Evolutionary conservation across 2,888 invertebrate genomes (phyloP).

Genomic region (Eupithecia abbreviata): DNA sequence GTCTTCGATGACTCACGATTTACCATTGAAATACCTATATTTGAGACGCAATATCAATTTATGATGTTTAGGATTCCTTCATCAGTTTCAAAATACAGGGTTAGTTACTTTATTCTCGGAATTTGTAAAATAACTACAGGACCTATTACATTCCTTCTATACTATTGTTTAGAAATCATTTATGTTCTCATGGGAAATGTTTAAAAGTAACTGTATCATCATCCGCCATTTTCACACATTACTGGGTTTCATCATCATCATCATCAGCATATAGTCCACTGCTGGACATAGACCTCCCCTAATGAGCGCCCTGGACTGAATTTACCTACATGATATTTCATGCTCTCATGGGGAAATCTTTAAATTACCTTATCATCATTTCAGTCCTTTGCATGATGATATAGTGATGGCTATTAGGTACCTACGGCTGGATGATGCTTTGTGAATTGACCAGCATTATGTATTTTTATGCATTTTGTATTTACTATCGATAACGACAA

Average conservation of each 20-base stretch:
- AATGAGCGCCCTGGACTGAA: not conserved
- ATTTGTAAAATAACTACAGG: not conserved
- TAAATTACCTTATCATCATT: not conserved
- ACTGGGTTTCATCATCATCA: no score
- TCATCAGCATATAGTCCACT: no score
- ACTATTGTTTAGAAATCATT: not conserved
- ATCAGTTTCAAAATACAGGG: constrained; percentile 23
- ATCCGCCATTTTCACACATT: not conserved
- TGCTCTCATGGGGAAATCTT: not conserved
- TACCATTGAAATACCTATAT: constrained; percentile 37
- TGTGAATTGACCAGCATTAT: not conserved
- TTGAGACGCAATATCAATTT: constrained; percentile 30
- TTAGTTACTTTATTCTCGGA: not conserved
- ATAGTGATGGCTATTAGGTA: no score
- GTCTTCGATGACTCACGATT: constrained; percentile 63
- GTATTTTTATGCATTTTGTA: not conserved
- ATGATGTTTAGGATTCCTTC: constrained; percentile 14
- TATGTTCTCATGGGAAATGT: not conserved
- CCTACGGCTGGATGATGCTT: no score
- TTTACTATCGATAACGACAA: not conserved
- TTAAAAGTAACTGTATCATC: not conserved
- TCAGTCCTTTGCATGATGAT: not conserved
- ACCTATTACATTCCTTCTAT: not conserved
- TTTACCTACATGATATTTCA: not conserved
- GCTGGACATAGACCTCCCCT: no score